Evolutionary conservation across 2,888 invertebrate genomes (phyloP).

Genomic region (Drosophila birchii): DNA sequence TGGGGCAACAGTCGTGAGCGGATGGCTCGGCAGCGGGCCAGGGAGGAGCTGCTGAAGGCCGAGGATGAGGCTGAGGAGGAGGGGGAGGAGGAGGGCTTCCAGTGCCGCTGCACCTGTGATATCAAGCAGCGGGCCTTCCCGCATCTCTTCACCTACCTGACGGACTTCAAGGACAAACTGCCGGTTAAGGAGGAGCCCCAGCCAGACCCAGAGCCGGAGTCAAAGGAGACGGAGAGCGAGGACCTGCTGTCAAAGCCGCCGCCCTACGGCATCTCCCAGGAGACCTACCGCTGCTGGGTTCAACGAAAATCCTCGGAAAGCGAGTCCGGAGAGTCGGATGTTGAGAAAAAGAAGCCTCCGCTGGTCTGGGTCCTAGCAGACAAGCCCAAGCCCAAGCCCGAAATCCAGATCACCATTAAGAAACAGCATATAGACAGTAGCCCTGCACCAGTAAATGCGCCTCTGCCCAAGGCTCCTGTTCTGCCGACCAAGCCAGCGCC

Average conservation of each 20-base stretch:
- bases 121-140: slow-evolving; percentile 48
- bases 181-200: background rate
- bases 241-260: slow-evolving; percentile 26
- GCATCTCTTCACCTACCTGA: slow-evolving; percentile 61
- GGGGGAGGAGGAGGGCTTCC: slow-evolving; percentile 23
- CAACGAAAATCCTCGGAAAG: background rate
- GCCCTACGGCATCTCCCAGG: slow-evolving; percentile 50
- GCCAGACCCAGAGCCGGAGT: background rate
- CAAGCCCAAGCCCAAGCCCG: background rate
- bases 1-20: slow-evolving; percentile 38
- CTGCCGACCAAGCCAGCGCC: slow-evolving; percentile 12
- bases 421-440: slow-evolving; percentile 28
- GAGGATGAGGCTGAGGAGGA: slow-evolving; percentile 3
- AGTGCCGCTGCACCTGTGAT: slow-evolving; percentile 59
- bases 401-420: slow-evolving; percentile 35
- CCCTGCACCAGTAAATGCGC: background rate
- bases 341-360: slow-evolving; percentile 11
- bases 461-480: slow-evolving; percentile 7
- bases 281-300: slow-evolving; percentile 60
- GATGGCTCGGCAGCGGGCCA: background rate
- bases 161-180: slow-evolving; percentile 38
- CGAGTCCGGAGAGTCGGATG: background rate
- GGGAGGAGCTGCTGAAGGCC: slow-evolving; percentile 6
- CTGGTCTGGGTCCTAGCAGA: slow-evolving; percentile 15
- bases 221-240: background rate